phyloP scores from a whole-genome alignment of 2,797 vertebrate species.

The Acridotheres tristis region DNA sequence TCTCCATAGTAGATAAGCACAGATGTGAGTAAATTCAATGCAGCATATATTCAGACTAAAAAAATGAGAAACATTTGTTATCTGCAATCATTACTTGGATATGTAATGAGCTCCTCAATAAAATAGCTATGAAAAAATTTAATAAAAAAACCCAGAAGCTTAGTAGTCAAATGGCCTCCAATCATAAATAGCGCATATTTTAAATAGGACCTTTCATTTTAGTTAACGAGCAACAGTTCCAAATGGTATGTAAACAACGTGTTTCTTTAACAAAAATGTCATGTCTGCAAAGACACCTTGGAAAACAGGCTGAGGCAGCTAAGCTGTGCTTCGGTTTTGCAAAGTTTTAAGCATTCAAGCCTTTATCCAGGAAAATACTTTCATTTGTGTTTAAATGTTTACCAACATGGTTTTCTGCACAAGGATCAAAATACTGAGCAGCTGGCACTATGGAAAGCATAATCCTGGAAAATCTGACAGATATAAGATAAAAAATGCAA shows the following conservation, averaged over 20 bases:
- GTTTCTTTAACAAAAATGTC: background rate
- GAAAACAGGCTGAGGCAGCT: background rate
- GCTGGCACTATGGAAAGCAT: background rate
- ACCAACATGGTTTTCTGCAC: background rate
- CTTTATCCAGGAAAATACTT: background rate
- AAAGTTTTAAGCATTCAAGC: background rate
- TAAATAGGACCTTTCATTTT: background rate
- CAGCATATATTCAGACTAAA: background rate
- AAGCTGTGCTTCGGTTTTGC: background rate
- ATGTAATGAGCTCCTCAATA: background rate
- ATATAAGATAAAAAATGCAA: constrained; percentile 1
- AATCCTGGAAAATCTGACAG: constrained; percentile 9
- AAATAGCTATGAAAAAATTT: background rate
- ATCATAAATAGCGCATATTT: background rate
- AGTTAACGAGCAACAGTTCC: background rate
- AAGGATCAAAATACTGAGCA: background rate
- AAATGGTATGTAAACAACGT: background rate
- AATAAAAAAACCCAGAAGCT: background rate
- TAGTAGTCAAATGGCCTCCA: background rate
- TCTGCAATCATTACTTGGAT: background rate
- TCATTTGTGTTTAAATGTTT: background rate
- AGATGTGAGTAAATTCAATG: background rate
- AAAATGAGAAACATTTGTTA: background rate
- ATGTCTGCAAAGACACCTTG: background rate
- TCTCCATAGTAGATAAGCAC: background rate